phyloP scores from a whole-genome alignment of 2,888 invertebrate species.

The Caenorhabditis sp. region DNA sequence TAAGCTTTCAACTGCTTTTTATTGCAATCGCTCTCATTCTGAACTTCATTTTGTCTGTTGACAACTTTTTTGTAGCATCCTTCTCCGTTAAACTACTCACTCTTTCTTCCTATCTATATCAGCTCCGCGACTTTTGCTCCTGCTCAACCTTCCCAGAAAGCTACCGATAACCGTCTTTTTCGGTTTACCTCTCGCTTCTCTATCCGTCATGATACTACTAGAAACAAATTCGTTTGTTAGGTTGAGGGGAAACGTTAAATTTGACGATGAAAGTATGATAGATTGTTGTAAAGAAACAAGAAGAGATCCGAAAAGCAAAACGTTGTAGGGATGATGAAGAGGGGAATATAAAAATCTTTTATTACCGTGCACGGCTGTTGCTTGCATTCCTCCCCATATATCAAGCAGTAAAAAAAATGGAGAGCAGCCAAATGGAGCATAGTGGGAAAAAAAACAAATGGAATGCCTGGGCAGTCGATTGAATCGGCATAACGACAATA shows the following conservation, averaged over 20 bases:
- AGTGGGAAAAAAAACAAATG: neutral
- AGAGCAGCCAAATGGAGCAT: too few relatives aligned
- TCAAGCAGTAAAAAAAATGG: neutral
- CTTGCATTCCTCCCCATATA: slow-evolving; percentile 14
- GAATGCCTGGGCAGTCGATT: slow-evolving; percentile 39
- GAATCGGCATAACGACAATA: slow-evolving; percentile 40
- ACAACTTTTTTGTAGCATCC: neutral
- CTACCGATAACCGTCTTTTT: slow-evolving; percentile 58
- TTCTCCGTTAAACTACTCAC: slow-evolving; percentile 11
- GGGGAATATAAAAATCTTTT: slow-evolving; percentile 32
- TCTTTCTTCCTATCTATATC: slow-evolving; percentile 40
- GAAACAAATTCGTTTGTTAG: slow-evolving; percentile 1
- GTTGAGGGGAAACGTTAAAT: neutral
- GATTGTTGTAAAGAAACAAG: slow-evolving; percentile 44
- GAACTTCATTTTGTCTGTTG: too few relatives aligned
- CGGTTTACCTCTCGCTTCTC: slow-evolving; percentile 48
- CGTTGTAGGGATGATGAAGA: neutral
- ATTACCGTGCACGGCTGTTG: slow-evolving; percentile 25
- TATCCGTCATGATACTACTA: slow-evolving; percentile 41
- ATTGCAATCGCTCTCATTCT: too few relatives aligned
- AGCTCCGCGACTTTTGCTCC: slow-evolving; percentile 61
- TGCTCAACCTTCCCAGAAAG: slow-evolving; percentile 53
- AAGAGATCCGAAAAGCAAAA: slow-evolving; percentile 9
- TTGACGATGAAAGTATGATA: slow-evolving; percentile 22
- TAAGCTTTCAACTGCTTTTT: too few relatives aligned